Evolutionary conservation across 2,797 vertebrate species (phyloP), one percentile per base, ranked within the genome.

Genomic region (Aratinga solstitialis): DNA sequence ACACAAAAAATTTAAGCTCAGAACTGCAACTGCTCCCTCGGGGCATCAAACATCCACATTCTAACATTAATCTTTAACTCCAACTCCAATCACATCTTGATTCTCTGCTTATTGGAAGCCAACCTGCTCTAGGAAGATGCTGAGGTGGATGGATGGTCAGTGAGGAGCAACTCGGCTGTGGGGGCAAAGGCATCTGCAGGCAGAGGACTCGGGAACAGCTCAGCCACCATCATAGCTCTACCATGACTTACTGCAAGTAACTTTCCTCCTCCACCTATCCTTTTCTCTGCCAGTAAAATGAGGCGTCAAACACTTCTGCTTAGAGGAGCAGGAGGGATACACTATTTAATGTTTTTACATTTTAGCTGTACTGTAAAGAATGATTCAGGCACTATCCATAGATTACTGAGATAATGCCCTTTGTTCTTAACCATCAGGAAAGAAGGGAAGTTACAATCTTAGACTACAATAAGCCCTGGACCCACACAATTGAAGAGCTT

Each of bases 221-320:
- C 72, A 32, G 61, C 22, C 36, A 36, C 58, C 54, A 21, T 3
- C 65, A 56, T 8, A 1, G 65, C 36, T 68, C 72, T 21, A 23
- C 38, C 75, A 27, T 10, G 15, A 90, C 76, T 90, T 2, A 0
- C n/a, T 59, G 79, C 76, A 66, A 66, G 13, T 77, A 80, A 23
- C 23, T 50, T 18, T 62, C 73, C 87, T 84, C 75, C 92, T 83
- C 71, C 79, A 40, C 30, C 5, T 15, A n/a, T 32, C 27, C 78
- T 73, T 65, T 84, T 45, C 63, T 76, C 51, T 61, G 61, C 36
- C 67, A 58, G 32, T 15, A 72, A 81, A 95, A 90, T 38, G 58
- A 90, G 43, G 77, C 38, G n/a, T 91, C 81, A 84, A 88, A 81
- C 77, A 61, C 59, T 58, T 83, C 32, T 88, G 67, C 80, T 84